Percentiles rank a stretch among this genome's conserved stretches.
These are phyloP conservation scores for Odocoileus virginianus DNA, from an alignment of 2,113 vertebrate genomes.

Conservation along the genomic window DNA sequence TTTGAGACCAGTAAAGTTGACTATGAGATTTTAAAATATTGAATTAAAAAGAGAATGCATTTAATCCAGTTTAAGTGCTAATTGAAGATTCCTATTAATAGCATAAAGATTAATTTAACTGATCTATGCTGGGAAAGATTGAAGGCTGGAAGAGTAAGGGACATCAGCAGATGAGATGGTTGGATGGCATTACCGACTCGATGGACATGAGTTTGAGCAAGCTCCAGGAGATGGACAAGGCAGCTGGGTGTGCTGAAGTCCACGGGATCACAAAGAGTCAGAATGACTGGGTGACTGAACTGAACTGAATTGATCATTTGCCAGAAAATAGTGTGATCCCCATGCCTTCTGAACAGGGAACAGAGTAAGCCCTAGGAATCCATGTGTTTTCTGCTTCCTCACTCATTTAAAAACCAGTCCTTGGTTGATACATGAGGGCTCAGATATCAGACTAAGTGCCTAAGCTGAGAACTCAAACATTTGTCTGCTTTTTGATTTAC, in stretches of 20 bases:
- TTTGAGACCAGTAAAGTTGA: not conserved
- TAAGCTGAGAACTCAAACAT: not conserved
- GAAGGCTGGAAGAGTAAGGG: not conserved
- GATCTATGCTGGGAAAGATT: not conserved
- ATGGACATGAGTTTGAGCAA: not conserved
- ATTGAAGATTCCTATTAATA: not conserved
- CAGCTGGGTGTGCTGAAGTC: not conserved
- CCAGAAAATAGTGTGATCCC: not conserved
- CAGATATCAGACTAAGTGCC: not conserved
- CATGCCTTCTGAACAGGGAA: not conserved
- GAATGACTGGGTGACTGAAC: not conserved
- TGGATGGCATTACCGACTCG: rapidly evolving
- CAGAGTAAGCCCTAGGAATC: not conserved
- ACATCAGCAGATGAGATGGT: not conserved
- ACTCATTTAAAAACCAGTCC: not conserved
- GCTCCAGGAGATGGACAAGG: not conserved
- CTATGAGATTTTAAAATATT: not conserved
- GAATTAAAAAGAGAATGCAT: not conserved
- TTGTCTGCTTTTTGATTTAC: not conserved
- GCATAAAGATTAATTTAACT: not conserved
- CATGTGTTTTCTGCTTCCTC: not conserved
- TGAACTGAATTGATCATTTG: not conserved
- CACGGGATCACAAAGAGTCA: not conserved
- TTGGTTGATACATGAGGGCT: not conserved
- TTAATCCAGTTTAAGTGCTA: not conserved